Conservation (phyloP, 2,113 vertebrate species). For the Spheniscus mendiculus region DNA sequence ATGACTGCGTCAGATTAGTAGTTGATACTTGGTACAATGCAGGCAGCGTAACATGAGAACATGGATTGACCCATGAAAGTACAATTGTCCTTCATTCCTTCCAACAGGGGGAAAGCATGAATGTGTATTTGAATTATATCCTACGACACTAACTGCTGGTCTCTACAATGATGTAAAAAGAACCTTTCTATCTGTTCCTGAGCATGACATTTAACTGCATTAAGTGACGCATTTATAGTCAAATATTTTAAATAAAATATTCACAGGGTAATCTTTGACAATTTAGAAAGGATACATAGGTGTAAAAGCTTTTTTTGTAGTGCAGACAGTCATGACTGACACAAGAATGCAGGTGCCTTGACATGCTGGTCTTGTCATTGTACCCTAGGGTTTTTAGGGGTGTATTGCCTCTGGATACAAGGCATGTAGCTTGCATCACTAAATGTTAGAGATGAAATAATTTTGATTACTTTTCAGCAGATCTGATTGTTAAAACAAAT, state of each 20-base stretch:
- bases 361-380: background rate
- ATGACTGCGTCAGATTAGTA: background rate
- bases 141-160: rapidly evolving
- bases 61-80: background rate
- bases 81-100: background rate
- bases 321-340: background rate
- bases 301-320: background rate
- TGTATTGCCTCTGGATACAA: background rate
- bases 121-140: background rate
- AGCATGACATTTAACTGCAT: background rate
- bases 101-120: background rate
- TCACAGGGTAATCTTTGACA: background rate
- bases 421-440: background rate
- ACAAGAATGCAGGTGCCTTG: background rate
- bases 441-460: background rate
- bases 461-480: background rate
- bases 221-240: background rate
- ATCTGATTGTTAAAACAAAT: background rate
- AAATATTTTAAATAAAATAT: background rate
- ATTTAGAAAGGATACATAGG: background rate
- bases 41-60: background rate
- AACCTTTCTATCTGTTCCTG: background rate
- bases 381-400: background rate
- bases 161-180: background rate
- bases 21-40: background rate